A percentile compares a stretch with the other conserved stretches of the same genome.
Evolutionary conservation across 2,797 vertebrate species (phyloP).

Genomic region (Pogoniulus pusillus): DNA sequence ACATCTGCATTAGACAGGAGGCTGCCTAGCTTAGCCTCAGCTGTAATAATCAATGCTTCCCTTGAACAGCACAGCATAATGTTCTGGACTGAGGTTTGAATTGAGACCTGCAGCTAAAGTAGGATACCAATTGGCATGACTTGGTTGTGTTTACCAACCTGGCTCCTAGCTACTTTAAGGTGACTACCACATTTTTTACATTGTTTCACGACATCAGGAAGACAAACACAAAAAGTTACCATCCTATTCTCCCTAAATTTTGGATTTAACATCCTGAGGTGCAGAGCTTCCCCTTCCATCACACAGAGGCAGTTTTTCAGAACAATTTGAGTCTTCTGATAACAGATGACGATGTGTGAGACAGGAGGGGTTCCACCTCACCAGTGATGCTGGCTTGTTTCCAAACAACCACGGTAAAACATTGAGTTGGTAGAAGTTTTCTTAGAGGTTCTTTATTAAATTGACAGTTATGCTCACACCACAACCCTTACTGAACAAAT

Average conservation of each 20-base stretch:
- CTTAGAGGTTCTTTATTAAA: not conserved
- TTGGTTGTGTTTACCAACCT: not conserved
- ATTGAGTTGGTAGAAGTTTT: not conserved
- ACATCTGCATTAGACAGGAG: not conserved
- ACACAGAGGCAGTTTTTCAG: not conserved
- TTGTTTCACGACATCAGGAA: not conserved
- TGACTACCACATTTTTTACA: not conserved
- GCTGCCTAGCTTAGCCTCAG: not conserved
- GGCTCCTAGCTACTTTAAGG: not conserved
- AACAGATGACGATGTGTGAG: not conserved
- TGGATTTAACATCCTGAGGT: not conserved
- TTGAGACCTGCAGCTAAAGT: not conserved
- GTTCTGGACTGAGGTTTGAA: not conserved
- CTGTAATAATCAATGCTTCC: not conserved
- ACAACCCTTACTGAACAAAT: not conserved
- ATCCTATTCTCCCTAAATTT: not conserved
- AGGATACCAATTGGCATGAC: not conserved
- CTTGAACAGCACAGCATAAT: not conserved
- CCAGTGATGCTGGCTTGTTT: not conserved
- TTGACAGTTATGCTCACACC: not conserved
- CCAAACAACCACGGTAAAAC: conserved; percentile 2
- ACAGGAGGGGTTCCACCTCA: not conserved
- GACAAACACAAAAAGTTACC: not conserved
- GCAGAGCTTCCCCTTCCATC: not conserved
- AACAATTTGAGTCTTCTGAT: not conserved